These are phyloP conservation scores for Phylloscopus whistleri DNA, from an alignment of 2,113 vertebrate genomes.

Conservation along the genomic window DNA sequence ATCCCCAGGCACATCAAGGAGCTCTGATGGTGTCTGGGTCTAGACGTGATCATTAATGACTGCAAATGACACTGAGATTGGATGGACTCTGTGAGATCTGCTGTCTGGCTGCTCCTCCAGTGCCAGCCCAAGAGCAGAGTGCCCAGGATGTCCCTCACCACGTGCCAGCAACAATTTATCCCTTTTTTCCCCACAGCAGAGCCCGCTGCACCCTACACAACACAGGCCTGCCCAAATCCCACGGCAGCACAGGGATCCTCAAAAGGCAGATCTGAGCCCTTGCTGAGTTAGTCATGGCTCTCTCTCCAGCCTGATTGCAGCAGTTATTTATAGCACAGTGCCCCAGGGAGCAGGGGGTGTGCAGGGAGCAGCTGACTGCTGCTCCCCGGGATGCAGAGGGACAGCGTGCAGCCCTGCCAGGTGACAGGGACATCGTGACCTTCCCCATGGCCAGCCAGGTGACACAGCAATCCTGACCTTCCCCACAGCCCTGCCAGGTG, in stretches of 20 bases:
- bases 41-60: neutral
- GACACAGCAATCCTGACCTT: neutral
- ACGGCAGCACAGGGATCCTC: neutral
- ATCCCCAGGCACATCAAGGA: neutral
- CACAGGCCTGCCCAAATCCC: neutral
- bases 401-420: rapidly evolving
- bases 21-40: neutral
- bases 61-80: neutral
- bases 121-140: neutral
- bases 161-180: rapidly evolving
- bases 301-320: neutral
- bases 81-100: neutral
- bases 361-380: constrained; percentile 8
- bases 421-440: neutral
- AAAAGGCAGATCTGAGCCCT: neutral
- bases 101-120: neutral
- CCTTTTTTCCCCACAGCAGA: neutral
- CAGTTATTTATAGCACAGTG: neutral
- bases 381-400: neutral
- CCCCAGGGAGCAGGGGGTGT: neutral
- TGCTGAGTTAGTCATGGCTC: neutral
- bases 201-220: neutral
- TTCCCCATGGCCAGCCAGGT: neutral
- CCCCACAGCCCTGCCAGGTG: too few species aligned
- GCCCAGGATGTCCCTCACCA: neutral